A percentile compares a stretch with the other conserved stretches of the same genome.
phyloP scores from a whole-genome alignment of 2,888 invertebrate species.

The Fragum sueziense region DNA sequence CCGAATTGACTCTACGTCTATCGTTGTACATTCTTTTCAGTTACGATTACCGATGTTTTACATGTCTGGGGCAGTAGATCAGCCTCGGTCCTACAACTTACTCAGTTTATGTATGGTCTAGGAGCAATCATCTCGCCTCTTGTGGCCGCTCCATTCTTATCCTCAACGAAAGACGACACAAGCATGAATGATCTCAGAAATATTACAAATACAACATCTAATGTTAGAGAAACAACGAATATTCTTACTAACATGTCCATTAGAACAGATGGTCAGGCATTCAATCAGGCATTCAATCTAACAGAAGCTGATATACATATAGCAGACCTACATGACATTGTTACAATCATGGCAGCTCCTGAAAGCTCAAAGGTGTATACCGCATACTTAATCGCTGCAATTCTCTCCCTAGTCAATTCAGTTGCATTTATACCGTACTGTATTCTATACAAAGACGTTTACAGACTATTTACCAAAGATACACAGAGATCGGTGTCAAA shows the following conservation, averaged over 20 bases:
- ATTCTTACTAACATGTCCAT: not conserved
- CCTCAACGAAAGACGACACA: not conserved
- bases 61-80: conserved; percentile 6
- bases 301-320: no score
- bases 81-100: not conserved
- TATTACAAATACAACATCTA: not conserved
- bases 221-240: not conserved
- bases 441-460: not conserved
- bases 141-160: not conserved
- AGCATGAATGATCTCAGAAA: no score
- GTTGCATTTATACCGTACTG: not conserved
- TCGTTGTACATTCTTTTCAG: no score
- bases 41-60: not conserved
- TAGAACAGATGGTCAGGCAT: no score
- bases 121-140: conserved; percentile 14
- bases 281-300: not conserved
- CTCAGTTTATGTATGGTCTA: not conserved
- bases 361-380: not conserved
- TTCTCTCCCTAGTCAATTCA: not conserved
- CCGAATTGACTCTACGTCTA: no score
- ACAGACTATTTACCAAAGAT: not conserved
- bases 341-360: not conserved
- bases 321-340: not conserved
- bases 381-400: not conserved
- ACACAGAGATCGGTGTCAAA: not conserved